Evolutionary conservation across 1,140 invertebrate genomes (phyloP).

Genomic region (Oppia nitens): DNA sequence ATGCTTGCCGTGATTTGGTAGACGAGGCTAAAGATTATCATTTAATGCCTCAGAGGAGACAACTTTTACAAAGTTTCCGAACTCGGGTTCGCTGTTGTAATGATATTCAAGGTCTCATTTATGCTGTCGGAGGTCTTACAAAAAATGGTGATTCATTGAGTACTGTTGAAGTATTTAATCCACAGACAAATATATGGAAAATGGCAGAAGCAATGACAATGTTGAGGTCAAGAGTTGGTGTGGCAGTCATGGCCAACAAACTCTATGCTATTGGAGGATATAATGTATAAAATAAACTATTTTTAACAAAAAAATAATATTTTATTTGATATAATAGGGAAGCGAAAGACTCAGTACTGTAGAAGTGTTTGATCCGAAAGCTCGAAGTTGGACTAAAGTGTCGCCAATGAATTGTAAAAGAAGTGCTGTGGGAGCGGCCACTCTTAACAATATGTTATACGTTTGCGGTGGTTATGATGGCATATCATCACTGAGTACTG

Average conservation of each 20-base stretch:
- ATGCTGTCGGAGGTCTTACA: constrained; percentile 69
- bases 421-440: constrained; percentile 69
- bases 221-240: constrained; percentile 61
- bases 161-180: constrained; percentile 72
- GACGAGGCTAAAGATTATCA: constrained; percentile 71
- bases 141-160: constrained; percentile 58
- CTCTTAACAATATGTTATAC: constrained; percentile 54
- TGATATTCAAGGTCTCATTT: constrained; percentile 55
- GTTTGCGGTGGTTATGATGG: constrained; percentile 80
- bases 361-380: constrained; percentile 61
- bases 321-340: constrained; percentile 26
- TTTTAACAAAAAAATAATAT: neutral
- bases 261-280: constrained; percentile 42
- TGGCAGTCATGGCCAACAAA: constrained; percentile 56
- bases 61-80: constrained; percentile 52
- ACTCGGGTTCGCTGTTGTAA: constrained; percentile 57
- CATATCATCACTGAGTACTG: constrained; percentile 63
- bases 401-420: constrained; percentile 64
- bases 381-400: constrained; percentile 56
- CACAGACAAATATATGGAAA: constrained; percentile 49
- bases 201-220: constrained; percentile 69
- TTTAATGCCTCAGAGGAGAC: constrained; percentile 61
- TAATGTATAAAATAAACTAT: constrained; percentile 40
- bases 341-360: constrained; percentile 63
- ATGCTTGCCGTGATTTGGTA: constrained; percentile 56